These are phyloP conservation scores for Xanthostigma xanthostigma DNA, from an alignment of 2,888 invertebrate genomes.

Conservation along the genomic window DNA sequence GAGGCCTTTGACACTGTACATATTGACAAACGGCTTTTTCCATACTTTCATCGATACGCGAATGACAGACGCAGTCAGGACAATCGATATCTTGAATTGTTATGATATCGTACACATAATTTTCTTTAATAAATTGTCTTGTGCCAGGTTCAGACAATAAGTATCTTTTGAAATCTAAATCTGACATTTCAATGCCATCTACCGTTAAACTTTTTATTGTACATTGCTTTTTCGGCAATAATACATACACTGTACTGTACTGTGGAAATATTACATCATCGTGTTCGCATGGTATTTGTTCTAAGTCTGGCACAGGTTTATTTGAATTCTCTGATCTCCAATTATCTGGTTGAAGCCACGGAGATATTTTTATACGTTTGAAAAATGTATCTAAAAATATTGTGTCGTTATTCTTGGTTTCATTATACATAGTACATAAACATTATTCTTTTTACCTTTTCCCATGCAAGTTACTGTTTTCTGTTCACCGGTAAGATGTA, in stretches of 20 bases:
- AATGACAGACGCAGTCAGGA: conserved; percentile 7
- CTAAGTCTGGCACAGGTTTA: not conserved
- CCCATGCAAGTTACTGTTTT: not conserved
- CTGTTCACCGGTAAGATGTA: not conserved
- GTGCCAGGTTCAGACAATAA: conserved; percentile 4
- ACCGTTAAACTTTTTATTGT: conserved; percentile 6
- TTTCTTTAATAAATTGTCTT: conserved; percentile 6
- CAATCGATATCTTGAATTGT: conserved; percentile 4
- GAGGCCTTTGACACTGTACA: conserved; percentile 5
- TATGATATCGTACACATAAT: conserved; percentile 5
- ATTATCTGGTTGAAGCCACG: not conserved
- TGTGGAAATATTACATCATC: conserved; percentile 2
- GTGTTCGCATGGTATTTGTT: not conserved
- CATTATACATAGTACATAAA: not conserved
- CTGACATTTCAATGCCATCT: conserved; percentile 2
- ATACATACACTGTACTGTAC: not conserved
- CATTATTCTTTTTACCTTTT: not conserved
- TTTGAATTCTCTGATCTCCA: not conserved
- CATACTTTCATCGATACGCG: not conserved
- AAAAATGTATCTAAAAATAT: conserved; percentile 1
- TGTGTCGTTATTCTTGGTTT: not conserved
- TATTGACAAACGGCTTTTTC: conserved; percentile 5
- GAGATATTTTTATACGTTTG: not conserved
- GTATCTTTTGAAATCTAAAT: conserved; percentile 1
- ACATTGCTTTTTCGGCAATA: conserved; percentile 6